Conservation (phyloP, 2,113 vertebrate genomes). For the Rhagologus leucostigma region DNA sequence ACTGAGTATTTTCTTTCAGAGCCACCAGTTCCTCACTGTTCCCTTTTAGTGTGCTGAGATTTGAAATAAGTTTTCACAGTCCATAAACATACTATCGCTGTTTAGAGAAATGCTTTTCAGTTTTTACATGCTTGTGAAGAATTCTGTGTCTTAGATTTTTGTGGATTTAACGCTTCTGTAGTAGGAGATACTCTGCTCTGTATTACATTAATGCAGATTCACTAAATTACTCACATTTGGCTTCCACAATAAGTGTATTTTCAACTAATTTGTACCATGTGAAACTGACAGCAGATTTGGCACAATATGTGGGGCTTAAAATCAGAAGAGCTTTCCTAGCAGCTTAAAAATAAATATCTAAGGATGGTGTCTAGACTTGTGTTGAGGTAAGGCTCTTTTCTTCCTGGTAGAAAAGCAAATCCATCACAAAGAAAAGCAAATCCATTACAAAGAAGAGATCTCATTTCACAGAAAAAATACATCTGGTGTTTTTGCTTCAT, state of each 20-base stretch:
- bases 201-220: background rate
- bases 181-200: background rate
- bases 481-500: background rate
- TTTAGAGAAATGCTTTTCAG: slow-evolving; percentile 4
- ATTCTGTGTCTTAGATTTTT: background rate
- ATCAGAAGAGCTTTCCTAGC: background rate
- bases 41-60: background rate
- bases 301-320: background rate
- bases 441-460: background rate
- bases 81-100: background rate
- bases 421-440: background rate
- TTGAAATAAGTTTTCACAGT: slow-evolving; percentile 35
- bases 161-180: background rate
- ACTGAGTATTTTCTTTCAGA: slow-evolving; percentile 1
- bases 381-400: background rate
- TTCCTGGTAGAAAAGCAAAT: background rate
- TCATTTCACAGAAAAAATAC: background rate
- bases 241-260: slow-evolving; percentile 14
- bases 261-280: slow-evolving; percentile 24
- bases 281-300: slow-evolving; percentile 18
- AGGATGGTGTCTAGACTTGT: slow-evolving; percentile 20
- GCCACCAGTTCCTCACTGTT: background rate
- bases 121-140: background rate
- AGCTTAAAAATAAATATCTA: slow-evolving; percentile 34
- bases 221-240: background rate